Evolutionary conservation across 2,888 invertebrate genomes (phyloP).

Genomic region (Eledona agricola): DNA sequence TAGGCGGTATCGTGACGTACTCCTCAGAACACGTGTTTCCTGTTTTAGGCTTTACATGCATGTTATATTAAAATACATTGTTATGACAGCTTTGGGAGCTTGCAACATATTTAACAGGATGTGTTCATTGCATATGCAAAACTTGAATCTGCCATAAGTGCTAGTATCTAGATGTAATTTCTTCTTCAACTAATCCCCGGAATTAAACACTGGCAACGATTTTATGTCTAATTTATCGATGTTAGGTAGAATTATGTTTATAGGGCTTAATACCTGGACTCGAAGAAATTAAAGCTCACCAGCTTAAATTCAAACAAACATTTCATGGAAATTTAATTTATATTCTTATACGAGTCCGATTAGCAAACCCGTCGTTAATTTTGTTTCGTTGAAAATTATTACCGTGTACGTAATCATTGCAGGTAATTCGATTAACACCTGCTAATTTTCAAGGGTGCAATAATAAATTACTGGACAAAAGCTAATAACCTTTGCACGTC

Average conservation of each 20-base stretch:
- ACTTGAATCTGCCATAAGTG: conserved; percentile 36
- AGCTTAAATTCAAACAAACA: conserved; percentile 44
- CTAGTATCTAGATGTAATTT: conserved; percentile 14
- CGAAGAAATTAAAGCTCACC: conserved; percentile 6
- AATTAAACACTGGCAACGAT: conserved; percentile 18
- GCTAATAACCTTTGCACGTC: conserved; percentile 37
- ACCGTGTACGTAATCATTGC: conserved; percentile 23
- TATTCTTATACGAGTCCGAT: conserved; percentile 49
- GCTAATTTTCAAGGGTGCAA: conserved; percentile 37
- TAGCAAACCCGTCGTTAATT: too few species aligned
- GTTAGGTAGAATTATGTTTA: conserved; percentile 9
- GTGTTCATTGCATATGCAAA: conserved; percentile 54
- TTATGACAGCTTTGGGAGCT: conserved; percentile 57
- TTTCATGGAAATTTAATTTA: conserved; percentile 44
- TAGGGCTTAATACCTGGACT: conserved; percentile 8
- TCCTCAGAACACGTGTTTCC: conserved; percentile 53
- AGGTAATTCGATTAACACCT: conserved; percentile 33
- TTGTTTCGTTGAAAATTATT: too few species aligned
- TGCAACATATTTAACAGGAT: conserved; percentile 56
- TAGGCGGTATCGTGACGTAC: conserved; percentile 50
- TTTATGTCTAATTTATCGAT: conserved; percentile 23
- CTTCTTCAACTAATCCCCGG: conserved; percentile 21
- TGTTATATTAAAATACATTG: conserved; percentile 60
- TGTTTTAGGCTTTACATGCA: conserved; percentile 53
- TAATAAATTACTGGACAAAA: conserved; percentile 38